Evolutionary conservation across 2,888 invertebrate genomes (phyloP).

Genomic region (Endotricha flammealis): DNA sequence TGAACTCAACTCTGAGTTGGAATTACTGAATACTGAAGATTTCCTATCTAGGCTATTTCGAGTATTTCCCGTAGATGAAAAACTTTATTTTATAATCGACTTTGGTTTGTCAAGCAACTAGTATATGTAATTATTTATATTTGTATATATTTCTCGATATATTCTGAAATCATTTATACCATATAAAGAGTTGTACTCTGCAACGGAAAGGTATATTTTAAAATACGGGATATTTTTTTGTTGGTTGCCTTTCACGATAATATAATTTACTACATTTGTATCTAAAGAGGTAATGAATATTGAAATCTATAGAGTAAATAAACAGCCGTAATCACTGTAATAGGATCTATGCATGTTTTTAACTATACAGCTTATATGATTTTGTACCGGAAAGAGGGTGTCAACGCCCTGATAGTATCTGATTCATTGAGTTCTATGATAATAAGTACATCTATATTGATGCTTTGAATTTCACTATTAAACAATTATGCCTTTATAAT

Average conservation of each 20-base stretch:
- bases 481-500: conserved; percentile 60
- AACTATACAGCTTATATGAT: conserved; percentile 53
- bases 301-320: conserved; percentile 59
- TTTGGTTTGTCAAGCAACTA: conserved; percentile 18
- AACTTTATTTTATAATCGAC: not conserved
- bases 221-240: conserved; percentile 36
- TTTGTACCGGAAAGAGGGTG: conserved; percentile 64
- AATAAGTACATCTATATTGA: conserved; percentile 55
- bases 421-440: conserved; percentile 47
- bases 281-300: conserved; percentile 65
- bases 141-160: conserved; percentile 18
- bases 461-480: conserved; percentile 75
- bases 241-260: conserved; percentile 48
- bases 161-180: conserved; percentile 20
- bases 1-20: not conserved
- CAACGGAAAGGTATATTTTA: conserved; percentile 30
- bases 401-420: conserved; percentile 36
- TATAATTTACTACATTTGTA: conserved; percentile 67
- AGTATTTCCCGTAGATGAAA: not conserved
- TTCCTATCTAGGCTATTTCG: not conserved
- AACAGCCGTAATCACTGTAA: conserved; percentile 53
- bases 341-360: conserved; percentile 44
- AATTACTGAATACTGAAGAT: not conserved
- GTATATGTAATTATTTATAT: conserved; percentile 4
- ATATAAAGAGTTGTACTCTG: conserved; percentile 35